Evolutionary conservation across 2,888 invertebrate species (phyloP), one percentile per base, ranked within the genome.

Genomic region (Chironomus tentans): DNA sequence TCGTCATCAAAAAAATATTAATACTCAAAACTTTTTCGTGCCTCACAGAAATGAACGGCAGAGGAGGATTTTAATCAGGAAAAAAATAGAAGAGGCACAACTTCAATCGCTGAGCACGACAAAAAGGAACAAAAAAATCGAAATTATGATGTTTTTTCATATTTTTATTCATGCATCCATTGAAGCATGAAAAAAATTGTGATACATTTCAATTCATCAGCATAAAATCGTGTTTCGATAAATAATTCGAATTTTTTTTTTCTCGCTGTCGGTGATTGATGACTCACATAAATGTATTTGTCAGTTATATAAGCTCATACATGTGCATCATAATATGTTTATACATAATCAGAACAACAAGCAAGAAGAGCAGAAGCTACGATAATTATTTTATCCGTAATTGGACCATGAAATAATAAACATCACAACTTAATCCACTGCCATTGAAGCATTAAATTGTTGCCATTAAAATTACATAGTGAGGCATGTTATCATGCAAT

Each of bases 391-490:
- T 65, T 65, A 24, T 10, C 21, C 65, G 22, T 65, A 65, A 65
- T 65, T 65, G 65, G 65, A 24, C 22, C 65, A 65, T 65, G 21
- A 65, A 65, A 65, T 65, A 65, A 65, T 65, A 65, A 65, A 65
- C 65, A 65, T 18, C 22, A 62, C 18, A 62, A 22, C 65, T 65
- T 65, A 65, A 65, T 65, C 65, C 24, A 65, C 10, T 12, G 21
- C 21, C 12, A 65, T 18, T 65, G 21, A 65, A 22, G 65, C 24
- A 65, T 65, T 65, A 65, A 65, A 65, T 65, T 65, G 65, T 65
- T 24, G 65, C 56, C 18, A 56, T 56, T 56, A 56, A 56, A 56
- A 56, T 56, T 56, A 56, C 56, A 56, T 56, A 7, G 10, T 38
- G 38, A 38, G 38, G 38, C 56, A 18, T 50, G 50, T 15, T 15